These are phyloP conservation scores for Trissolcus basalis DNA, from an alignment of 1,140 invertebrate species.

Conservation along the genomic window DNA sequence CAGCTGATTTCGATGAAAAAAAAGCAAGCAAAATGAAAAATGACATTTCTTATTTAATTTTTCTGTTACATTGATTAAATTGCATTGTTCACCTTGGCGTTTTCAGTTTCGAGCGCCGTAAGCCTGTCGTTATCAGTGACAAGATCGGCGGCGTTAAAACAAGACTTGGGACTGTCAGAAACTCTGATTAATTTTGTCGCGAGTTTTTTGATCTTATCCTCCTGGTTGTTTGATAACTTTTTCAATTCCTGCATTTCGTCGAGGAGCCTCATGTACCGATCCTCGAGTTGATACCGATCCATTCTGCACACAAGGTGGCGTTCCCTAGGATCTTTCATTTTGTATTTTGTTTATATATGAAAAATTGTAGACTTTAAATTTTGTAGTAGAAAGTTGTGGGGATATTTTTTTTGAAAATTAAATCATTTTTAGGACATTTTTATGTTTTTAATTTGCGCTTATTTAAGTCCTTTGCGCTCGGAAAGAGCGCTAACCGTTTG, in stretches of 20 bases:
- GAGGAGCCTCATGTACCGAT: slow-evolving; percentile 69
- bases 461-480: no score
- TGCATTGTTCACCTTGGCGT: slow-evolving; percentile 69
- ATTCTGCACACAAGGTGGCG: slow-evolving; percentile 69
- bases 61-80: no score
- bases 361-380: slow-evolving; percentile 31
- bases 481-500: no score
- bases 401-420: not conserved
- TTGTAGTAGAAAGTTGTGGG: slow-evolving; percentile 6
- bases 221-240: slow-evolving; percentile 69
- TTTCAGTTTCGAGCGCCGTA: slow-evolving; percentile 66
- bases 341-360: slow-evolving; percentile 29
- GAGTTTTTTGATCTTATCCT: slow-evolving; percentile 72
- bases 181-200: slow-evolving; percentile 71
- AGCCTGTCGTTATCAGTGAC: slow-evolving; percentile 65
- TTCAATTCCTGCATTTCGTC: slow-evolving; percentile 69
- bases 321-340: slow-evolving; percentile 69
- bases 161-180: slow-evolving; percentile 63
- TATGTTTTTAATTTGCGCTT: no score
- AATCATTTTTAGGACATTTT: no score
- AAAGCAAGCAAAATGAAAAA: slow-evolving; percentile 11
- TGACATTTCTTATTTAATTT: not conserved
- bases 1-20: slow-evolving; percentile 58
- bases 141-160: slow-evolving; percentile 53
- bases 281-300: slow-evolving; percentile 71